Percentiles rank a stretch among this genome's conserved stretches.
Conservation (phyloP, 2,888 invertebrate genomes). For the Drosophila heteroneura region DNA sequence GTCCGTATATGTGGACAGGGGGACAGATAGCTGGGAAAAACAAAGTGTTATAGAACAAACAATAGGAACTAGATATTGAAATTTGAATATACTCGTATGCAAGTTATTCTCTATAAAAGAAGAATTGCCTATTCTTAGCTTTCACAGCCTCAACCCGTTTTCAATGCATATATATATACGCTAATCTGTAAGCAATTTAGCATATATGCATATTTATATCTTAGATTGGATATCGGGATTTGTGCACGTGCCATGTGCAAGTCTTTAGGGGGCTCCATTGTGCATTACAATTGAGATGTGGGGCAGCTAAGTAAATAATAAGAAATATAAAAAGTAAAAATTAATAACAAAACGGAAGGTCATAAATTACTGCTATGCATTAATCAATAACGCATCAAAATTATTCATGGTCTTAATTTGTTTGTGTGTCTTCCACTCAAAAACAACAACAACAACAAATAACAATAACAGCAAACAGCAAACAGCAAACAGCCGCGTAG, state of each 20-base stretch:
- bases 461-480: conserved; percentile 6
- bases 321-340: no score
- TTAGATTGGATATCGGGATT: neutral
- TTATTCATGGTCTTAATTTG: conserved; percentile 59
- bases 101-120: neutral
- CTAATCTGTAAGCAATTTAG: neutral
- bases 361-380: conserved; percentile 49
- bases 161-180: neutral
- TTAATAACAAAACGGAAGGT: conserved; percentile 59
- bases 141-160: neutral
- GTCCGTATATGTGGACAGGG: neutral
- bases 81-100: neutral
- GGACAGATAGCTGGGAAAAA: neutral
- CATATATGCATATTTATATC: conserved; percentile 2
- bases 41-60: neutral
- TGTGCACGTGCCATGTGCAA: neutral
- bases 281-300: conserved; percentile 1
- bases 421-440: conserved; percentile 31
- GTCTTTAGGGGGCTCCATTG: neutral
- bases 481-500: conserved; percentile 17
- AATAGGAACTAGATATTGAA: neutral
- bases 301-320: conserved; percentile 2
- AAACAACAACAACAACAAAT: neutral
- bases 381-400: conserved; percentile 47
- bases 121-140: neutral